phyloP scores from a whole-genome alignment of 2,113 vertebrate species.

The Polyodon spathula region DNA sequence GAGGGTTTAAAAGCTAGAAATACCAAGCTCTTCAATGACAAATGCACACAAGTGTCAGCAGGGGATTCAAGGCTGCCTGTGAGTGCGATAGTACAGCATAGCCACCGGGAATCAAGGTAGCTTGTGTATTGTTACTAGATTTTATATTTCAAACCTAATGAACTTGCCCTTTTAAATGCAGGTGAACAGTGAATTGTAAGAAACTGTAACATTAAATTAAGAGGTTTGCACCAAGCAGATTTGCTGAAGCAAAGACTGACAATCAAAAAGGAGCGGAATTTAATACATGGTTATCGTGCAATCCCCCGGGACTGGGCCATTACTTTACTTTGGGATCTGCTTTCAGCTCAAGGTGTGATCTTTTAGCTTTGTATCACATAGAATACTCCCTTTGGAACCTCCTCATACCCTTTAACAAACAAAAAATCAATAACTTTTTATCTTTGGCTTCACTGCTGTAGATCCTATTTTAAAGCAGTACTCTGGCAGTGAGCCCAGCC shows the following conservation, averaged over 20 bases:
- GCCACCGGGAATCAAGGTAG: too few species aligned
- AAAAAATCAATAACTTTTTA: slow-evolving; percentile 8
- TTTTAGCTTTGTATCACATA: neutral
- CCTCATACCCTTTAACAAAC: neutral
- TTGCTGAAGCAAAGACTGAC: neutral
- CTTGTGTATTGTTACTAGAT: too few species aligned
- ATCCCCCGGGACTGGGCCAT: neutral
- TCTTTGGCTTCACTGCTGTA: neutral
- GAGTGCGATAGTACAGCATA: neutral
- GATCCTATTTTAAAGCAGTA: slow-evolving; percentile 1
- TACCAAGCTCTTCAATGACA: neutral
- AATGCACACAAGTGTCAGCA: neutral
- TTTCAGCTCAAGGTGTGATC: neutral
- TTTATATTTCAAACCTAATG: too few species aligned
- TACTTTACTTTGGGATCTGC: neutral
- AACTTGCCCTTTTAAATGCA: too few species aligned
- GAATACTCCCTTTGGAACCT: neutral
- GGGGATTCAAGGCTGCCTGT: neutral
- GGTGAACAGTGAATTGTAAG: too few species aligned
- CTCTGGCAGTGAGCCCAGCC: slow-evolving; percentile 8
- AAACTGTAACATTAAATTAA: too few species aligned
- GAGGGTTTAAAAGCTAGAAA: neutral
- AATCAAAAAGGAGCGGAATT: neutral
- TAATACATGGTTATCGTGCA: neutral
- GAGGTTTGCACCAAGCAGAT: too few species aligned